A percentile compares a stretch with the other conserved stretches of the same genome.
Conservation (phyloP, 2,797 vertebrate genomes). For the Brotula barbata region DNA sequence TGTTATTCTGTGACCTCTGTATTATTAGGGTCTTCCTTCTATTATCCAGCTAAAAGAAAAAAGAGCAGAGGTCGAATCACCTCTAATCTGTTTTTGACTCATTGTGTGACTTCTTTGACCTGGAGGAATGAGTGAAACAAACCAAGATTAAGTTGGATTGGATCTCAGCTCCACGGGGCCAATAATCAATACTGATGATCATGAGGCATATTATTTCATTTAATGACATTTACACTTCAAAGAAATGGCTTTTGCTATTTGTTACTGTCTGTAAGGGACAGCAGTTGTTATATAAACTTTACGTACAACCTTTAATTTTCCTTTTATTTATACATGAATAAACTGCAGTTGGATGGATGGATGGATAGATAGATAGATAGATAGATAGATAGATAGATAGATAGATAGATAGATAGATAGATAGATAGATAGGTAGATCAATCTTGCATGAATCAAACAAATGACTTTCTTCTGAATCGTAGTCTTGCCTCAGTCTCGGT, state of each 20-base stretch:
- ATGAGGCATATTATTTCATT: too few species aligned
- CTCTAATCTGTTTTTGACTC: constrained; percentile 17
- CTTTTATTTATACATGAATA: too few species aligned
- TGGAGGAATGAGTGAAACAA: constrained; percentile 3
- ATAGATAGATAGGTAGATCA: constrained; percentile 2
- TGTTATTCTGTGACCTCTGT: not conserved
- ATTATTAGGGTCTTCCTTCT: constrained; percentile 37
- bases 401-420: constrained; percentile 5
- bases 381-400: too few species aligned
- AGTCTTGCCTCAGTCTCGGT: not conserved
- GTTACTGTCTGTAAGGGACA: too few species aligned
- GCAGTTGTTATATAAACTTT: too few species aligned
- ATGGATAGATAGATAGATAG: too few species aligned
- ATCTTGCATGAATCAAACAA: constrained; percentile 15
- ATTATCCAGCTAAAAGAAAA: constrained; percentile 16
- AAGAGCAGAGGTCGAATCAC: constrained; percentile 30
- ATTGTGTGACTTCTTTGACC: constrained; percentile 16
- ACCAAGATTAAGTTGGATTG: not conserved
- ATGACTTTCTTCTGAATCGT: constrained; percentile 11
- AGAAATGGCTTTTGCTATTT: too few species aligned
- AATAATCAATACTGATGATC: too few species aligned
- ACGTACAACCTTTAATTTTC: too few species aligned
- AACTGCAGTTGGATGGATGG: not conserved
- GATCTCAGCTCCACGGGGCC: too few species aligned
- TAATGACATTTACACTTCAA: too few species aligned